Percentiles rank a stretch among this genome's conserved stretches.
Evolutionary conservation across 2,888 invertebrate species (phyloP).

Genomic region (Alitta virens): DNA sequence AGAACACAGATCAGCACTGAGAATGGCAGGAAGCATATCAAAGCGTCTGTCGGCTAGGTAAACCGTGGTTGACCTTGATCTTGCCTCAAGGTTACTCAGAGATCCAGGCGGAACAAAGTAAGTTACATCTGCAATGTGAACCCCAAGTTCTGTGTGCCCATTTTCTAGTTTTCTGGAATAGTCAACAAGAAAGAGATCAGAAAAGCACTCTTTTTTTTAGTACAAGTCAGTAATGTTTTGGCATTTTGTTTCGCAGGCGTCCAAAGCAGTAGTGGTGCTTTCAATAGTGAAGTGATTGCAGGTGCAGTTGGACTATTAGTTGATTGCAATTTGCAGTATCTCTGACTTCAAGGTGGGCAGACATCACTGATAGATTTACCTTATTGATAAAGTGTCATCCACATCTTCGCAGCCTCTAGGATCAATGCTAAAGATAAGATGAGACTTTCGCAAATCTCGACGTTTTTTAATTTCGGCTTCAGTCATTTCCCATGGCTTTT

Average conservation of each 20-base stretch:
- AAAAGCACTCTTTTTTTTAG: too few species aligned
- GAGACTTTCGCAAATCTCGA: conserved; percentile 76
- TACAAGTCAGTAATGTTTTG: too few species aligned
- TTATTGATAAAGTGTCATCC: conserved; percentile 86
- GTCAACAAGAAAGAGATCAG: too few species aligned
- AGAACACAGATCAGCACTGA: conserved; percentile 95
- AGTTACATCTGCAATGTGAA: conserved; percentile 98
- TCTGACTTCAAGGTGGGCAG: too few species aligned
- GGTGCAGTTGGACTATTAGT: too few species aligned
- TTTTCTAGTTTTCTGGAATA: conserved; percentile 13
- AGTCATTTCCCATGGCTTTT: conserved; percentile 83
- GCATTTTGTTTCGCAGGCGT: too few species aligned
- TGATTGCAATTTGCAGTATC: too few species aligned
- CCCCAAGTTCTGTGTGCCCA: conserved; percentile 70
- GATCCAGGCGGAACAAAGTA: conserved; percentile 92
- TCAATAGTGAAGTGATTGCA: too few species aligned
- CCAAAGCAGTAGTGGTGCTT: too few species aligned
- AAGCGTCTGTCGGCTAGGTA: conserved; percentile 83
- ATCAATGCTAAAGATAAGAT: conserved; percentile 88
- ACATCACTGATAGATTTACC: too few species aligned
- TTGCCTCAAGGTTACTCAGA: conserved; percentile 88
- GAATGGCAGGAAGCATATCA: conserved; percentile 68
- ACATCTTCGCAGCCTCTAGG: conserved; percentile 98
- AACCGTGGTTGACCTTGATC: conserved; percentile 87
- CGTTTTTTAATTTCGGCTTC: conserved; percentile 67